Conservation (phyloP, 2,888 invertebrate genomes). For the Drosophila acutilabella region DNA sequence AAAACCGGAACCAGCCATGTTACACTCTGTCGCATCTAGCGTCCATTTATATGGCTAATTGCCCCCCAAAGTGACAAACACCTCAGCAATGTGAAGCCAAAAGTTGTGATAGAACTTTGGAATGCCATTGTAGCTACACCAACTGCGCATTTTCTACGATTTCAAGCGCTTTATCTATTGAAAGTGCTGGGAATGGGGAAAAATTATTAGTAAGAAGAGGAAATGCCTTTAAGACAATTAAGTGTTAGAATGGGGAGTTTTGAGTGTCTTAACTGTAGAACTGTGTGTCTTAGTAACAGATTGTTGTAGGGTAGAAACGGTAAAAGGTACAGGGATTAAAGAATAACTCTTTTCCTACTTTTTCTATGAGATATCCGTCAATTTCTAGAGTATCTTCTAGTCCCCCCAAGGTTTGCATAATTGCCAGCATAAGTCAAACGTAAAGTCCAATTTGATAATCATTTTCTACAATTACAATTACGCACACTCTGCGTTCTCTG, state of each 20-base stretch:
- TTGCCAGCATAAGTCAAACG: conserved; percentile 20
- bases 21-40: conserved; percentile 46
- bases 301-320: no score
- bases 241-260: not conserved
- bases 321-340: no score
- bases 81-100: conserved; percentile 24
- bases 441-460: conserved; percentile 25
- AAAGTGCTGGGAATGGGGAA: not conserved
- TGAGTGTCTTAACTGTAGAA: no score
- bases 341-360: no score
- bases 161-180: not conserved
- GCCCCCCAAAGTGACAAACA: conserved; percentile 46
- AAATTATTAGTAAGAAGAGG: not conserved
- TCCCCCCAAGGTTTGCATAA: not conserved
- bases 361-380: not conserved
- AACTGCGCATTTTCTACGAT: not conserved
- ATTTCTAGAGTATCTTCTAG: not conserved
- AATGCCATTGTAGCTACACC: conserved; percentile 1
- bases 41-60: conserved; percentile 52
- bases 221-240: not conserved
- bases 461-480: conserved; percentile 38
- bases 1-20: conserved; percentile 50
- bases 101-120: conserved; percentile 26
- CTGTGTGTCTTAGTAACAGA: no score
- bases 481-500: conserved; percentile 23